A percentile compares a stretch with the other conserved stretches of the same genome.
These are phyloP conservation scores for Microcebus tavaratra DNA, from an alignment of 2,113 vertebrate genomes.

Conservation along the genomic window DNA sequence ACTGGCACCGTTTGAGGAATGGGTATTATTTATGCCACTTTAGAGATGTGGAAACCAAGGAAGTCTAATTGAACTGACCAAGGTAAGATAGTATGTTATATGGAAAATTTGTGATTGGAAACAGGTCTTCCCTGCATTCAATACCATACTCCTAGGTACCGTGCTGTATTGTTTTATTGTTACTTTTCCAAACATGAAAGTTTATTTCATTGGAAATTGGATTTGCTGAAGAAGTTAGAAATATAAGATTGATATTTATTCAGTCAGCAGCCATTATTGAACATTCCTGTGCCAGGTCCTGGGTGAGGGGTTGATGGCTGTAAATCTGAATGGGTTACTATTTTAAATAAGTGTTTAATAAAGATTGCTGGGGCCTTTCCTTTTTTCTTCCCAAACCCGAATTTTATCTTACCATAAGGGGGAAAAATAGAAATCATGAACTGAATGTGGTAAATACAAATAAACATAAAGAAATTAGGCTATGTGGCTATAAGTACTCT, in stretches of 20 bases:
- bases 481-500: background rate
- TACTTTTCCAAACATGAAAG: background rate
- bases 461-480: background rate
- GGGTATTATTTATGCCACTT: background rate
- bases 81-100: background rate
- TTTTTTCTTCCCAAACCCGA: background rate
- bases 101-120: background rate
- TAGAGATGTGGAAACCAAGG: background rate
- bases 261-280: fast-evolving
- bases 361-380: background rate
- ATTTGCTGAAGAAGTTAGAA: background rate
- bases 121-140: background rate
- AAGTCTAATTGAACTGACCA: background rate
- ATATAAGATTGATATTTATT: background rate
- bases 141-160: background rate
- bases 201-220: background rate
- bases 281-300: background rate
- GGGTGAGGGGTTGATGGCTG: background rate
- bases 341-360: conserved; percentile 11
- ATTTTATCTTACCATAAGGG: background rate
- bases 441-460: background rate
- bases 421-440: background rate
- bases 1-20: background rate
- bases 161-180: background rate
- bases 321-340: background rate